Base-by-base conservation (phyloP, 2,797 vertebrate genomes). In the Austrolebias charrua region DNA sequence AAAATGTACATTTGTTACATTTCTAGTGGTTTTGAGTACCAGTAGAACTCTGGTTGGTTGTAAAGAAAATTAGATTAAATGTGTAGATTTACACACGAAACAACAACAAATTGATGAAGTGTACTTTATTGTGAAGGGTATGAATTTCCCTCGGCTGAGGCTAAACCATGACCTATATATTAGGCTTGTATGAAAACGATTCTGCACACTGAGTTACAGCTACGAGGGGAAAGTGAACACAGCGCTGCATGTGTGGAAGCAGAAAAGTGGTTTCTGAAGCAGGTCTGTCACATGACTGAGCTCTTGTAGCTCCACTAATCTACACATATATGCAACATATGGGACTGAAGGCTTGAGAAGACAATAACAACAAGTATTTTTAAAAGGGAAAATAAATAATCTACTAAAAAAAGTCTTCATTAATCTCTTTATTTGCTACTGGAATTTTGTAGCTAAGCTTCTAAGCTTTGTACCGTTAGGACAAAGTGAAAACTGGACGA, bases 381-480 rank as follows among this genome's bases (percentile, higher is more conserved):
- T 63, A 14, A 42, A 24, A 19, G 40, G 18, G 66, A 76, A 75
- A 67, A 72, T 68, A 43, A 35, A 19, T 14, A 2, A 24, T 47
- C 16, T 28, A 66, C 20, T 18, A 40, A 52, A 75, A 51, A 65
- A 56, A 52, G 55, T 49, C 33, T 77, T 60, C 51, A 81, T 79
- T 71, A 78, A 88, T 75, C 66, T 47, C 19, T 78, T 68, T 68
- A 69, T 81, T 78, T 76, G 54, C 50, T 61, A 47, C 62, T 60
- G 54, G 47, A 46, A 69, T 54, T 71, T 20, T 61, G 33, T 47
- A 51, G 63, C 13, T 42, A 61, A 49, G 50, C 6, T 2, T 42
- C 29, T 28, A 1, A 73, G 40, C 31, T 38, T 47, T 60, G 68
- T 43, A 56, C 33, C 38, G 58, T 60, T 38, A 79, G 68, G 72